phyloP scores from a whole-genome alignment of 2,113 vertebrate species.

The Spea bombifrons region DNA sequence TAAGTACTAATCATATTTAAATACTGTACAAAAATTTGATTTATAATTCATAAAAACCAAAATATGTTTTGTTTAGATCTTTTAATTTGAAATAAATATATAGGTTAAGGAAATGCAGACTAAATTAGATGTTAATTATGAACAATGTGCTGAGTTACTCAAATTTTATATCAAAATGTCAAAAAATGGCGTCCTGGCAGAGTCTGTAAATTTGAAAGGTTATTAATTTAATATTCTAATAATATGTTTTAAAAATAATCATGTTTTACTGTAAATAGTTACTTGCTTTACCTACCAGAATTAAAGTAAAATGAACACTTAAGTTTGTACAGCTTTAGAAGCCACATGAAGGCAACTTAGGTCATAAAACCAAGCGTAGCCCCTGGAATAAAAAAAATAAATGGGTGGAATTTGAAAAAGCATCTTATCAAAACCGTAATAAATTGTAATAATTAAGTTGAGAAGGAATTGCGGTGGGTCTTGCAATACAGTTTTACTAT shows the following conservation, averaged over 20 bases:
- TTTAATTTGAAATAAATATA: too few relatives aligned
- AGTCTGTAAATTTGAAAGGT: not conserved
- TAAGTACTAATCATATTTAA: too few relatives aligned
- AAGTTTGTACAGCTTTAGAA: not conserved
- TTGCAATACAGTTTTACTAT: not conserved
- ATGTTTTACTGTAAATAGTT: not conserved
- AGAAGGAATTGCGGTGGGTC: not conserved
- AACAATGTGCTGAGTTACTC: too few relatives aligned
- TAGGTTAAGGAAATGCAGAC: too few relatives aligned
- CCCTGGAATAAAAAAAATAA: not conserved
- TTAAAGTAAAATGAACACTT: not conserved
- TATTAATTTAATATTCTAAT: not conserved
- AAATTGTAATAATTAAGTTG: not conserved
- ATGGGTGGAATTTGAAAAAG: not conserved
- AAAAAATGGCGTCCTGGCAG: too few relatives aligned
- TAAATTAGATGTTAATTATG: too few relatives aligned
- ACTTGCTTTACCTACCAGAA: not conserved
- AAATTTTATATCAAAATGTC: too few relatives aligned
- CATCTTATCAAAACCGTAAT: not conserved
- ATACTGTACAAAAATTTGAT: too few relatives aligned
- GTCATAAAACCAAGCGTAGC: not conserved
- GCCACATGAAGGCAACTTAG: not conserved
- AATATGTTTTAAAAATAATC: not conserved
- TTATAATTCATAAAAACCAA: too few relatives aligned
- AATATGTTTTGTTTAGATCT: too few relatives aligned